These are phyloP conservation scores for Achlya flavicornis DNA, from an alignment of 2,888 invertebrate genomes.

Conservation along the genomic window DNA sequence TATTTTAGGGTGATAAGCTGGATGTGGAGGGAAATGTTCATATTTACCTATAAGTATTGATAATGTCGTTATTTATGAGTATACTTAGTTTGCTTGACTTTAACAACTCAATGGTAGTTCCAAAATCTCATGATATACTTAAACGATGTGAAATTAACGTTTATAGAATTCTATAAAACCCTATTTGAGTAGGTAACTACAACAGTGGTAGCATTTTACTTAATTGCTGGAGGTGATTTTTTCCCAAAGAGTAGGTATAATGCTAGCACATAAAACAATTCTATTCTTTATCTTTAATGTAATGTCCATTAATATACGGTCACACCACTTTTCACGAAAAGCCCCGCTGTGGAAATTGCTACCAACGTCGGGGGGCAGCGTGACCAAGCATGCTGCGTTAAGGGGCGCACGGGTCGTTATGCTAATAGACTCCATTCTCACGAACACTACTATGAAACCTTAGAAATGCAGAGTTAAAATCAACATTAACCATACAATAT, in stretches of 20 bases:
- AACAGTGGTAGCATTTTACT: neutral
- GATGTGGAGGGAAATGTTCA: neutral
- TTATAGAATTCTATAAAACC: no score
- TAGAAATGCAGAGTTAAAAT: conserved; percentile 21
- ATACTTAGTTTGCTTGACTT: neutral
- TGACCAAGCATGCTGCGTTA: conserved; percentile 83
- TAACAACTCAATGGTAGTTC: neutral
- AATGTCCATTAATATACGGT: conserved; percentile 45
- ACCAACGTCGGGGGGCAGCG: conserved; percentile 77
- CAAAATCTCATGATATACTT: no score
- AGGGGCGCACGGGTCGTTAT: conserved; percentile 80
- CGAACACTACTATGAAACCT: conserved; percentile 29
- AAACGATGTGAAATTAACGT: no score
- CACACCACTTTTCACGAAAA: conserved; percentile 70
- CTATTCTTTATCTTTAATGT: conserved; percentile 11
- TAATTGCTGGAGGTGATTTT: no score
- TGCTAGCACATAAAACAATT: neutral
- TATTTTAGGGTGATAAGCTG: conserved; percentile 45
- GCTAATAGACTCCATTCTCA: conserved; percentile 64
- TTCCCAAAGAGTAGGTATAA: neutral
- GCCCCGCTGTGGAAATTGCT: conserved; percentile 76
- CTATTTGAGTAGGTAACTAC: no score
- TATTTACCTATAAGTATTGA: no score
- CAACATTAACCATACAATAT: conserved; percentile 17
- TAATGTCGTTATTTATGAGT: neutral